Evolutionary conservation across 2,888 invertebrate species (phyloP).

Genomic region (Drosophila phalerata): DNA sequence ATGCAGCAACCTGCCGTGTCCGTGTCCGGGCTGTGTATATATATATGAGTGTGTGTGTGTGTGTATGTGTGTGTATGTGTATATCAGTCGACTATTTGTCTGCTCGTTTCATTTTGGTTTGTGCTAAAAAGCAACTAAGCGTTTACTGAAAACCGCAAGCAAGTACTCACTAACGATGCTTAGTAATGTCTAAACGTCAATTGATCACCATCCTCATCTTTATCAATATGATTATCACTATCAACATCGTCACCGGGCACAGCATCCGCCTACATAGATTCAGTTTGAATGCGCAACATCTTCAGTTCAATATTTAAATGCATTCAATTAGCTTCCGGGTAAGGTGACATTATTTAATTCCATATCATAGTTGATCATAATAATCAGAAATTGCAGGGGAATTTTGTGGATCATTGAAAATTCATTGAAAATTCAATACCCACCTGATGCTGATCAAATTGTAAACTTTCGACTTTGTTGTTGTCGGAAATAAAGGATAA

Average conservation of each 20-base stretch:
- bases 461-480: no score
- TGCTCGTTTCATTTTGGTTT: constrained; percentile 6
- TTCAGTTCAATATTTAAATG: neutral
- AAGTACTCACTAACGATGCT: neutral
- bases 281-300: neutral
- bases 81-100: constrained; percentile 2
- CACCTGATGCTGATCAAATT: no score
- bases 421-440: neutral
- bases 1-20: constrained; percentile 3
- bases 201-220: constrained; percentile 12
- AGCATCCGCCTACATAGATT: constrained; percentile 1
- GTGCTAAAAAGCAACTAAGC: constrained; percentile 38
- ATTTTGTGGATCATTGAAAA: neutral
- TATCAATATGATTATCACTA: neutral
- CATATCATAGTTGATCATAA: neutral
- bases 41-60: neutral
- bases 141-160: constrained; percentile 18
- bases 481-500: no score
- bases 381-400: neutral
- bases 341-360: neutral
- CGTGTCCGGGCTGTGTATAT: constrained; percentile 6
- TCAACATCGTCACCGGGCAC: neutral
- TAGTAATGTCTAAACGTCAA: constrained; percentile 1
- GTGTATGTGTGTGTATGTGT: neutral
- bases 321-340: neutral